Conservation (phyloP, 2,113 vertebrate genomes). For the Aspidoscelis tigris region DNA sequence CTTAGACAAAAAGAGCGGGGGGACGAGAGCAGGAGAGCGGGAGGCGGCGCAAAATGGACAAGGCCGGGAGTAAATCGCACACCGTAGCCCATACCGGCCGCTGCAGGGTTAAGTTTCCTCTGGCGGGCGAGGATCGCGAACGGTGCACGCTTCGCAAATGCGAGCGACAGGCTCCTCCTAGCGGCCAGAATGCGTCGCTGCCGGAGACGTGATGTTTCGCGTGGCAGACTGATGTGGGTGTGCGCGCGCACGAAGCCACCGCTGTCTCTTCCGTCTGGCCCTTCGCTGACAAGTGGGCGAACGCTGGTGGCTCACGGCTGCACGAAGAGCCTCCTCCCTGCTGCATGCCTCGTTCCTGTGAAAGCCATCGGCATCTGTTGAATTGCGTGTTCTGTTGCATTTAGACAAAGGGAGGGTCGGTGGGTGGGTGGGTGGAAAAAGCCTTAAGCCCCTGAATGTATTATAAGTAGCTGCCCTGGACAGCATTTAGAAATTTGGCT, state of each 20-base stretch:
- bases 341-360: neutral
- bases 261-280: no score
- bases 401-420: no score
- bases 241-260: neutral
- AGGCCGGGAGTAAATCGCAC: slow-evolving; percentile 63
- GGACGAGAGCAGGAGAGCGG: neutral
- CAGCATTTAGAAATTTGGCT: neutral
- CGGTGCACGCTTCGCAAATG: slow-evolving; percentile 55
- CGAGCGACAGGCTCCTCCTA: slow-evolving; percentile 80
- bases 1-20: slow-evolving; percentile 16
- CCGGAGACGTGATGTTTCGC: slow-evolving; percentile 27
- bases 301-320: neutral
- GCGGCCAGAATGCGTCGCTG: slow-evolving; percentile 56
- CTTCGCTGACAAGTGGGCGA: neutral
- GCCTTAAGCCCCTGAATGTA: no score
- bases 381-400: neutral
- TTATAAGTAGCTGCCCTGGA: neutral
- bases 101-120: slow-evolving; percentile 42
- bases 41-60: slow-evolving; percentile 40
- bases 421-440: no score
- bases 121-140: slow-evolving; percentile 18
- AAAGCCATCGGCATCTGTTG: neutral
- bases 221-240: neutral
- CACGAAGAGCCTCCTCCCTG: neutral
- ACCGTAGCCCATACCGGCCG: slow-evolving; percentile 28